These are phyloP conservation scores for Hydrophis major DNA, from an alignment of 2,797 vertebrate species.

Conservation along the genomic window DNA sequence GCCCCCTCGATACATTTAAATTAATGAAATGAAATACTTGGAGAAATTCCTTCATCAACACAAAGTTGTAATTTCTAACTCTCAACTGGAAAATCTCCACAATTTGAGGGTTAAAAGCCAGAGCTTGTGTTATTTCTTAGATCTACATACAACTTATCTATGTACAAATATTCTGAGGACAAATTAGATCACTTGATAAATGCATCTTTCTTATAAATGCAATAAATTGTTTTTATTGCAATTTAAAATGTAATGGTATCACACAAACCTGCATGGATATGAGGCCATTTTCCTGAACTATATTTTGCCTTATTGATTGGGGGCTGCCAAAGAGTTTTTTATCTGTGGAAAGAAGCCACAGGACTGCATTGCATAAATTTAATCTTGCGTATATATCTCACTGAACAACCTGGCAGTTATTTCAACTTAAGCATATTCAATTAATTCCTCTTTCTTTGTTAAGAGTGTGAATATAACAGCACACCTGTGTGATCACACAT, in stretches of 20 bases:
- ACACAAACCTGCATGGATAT: background rate
- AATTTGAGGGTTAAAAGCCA: background rate
- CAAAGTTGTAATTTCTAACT: background rate
- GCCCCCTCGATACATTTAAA: background rate
- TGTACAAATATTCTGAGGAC: background rate
- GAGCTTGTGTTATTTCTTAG: background rate
- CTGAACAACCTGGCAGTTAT: background rate
- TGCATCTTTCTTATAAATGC: constrained; percentile 61
- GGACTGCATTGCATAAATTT: background rate
- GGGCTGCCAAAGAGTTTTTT: background rate
- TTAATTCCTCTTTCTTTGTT: background rate
- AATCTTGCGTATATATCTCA: background rate
- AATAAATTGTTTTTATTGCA: constrained; percentile 31
- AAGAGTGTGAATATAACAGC: background rate
- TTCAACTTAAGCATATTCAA: background rate
- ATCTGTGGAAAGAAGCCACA: background rate
- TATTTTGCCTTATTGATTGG: background rate
- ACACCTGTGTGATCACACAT: background rate
- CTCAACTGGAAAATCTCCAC: background rate
- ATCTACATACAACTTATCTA: background rate
- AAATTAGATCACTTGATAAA: constrained; percentile 59
- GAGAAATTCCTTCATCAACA: background rate
- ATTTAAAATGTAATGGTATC: constrained; percentile 63
- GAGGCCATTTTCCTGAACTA: background rate
- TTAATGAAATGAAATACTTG: background rate